Base-by-base conservation (phyloP, 1,140 invertebrate genomes). In the Drosophila dunni region DNA sequence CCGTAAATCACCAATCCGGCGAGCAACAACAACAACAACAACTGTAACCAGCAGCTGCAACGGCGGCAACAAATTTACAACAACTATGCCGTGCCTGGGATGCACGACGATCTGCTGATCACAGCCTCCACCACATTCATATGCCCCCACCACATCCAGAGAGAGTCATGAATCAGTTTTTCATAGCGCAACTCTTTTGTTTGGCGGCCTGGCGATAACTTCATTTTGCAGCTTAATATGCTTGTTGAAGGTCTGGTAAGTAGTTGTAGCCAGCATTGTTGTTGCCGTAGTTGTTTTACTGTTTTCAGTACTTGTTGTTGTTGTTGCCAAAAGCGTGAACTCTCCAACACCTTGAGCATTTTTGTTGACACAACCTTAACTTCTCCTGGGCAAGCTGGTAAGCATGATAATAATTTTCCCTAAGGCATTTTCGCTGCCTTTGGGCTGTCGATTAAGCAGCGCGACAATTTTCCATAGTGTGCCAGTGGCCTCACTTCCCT, bases 201-300 rank as follows among this genome's bases (percentile, higher is more conserved):
- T 80, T 78, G 73, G 63, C 72, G 51, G 61, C 54, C 48, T 54
- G 75, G 78, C 78, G 84, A 89, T 89, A 89, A 84, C 84, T 89
- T 89, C 80, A 89, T 89, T 89, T 89, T 90, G 81, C 53, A 71
- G 84, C 84, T 90, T 89, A 89, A 89, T 89, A 89, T 89, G 84
- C 84, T 88, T 89, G 84, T 86, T 83, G 84, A 83, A 78, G 84
- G 68, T 76, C 83, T 78, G 76, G 73, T 86, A 75, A 86, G 79
- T 79, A 79, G 80, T 84, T 79, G 81, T 84, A 71, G 46, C 46
- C 44, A 67, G 63, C 70, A 73, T 58, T 71, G 68, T 65, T 63
- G 51, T 33, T 54, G 57, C 40, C 15, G 69, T 51, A 68, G 56
- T 34, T 61, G 20, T 10, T 54, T 60, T 48, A 33, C 10, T 66